Evolutionary conservation across 2,113 vertebrate species (phyloP).

Genomic region (Echinops telfairi): DNA sequence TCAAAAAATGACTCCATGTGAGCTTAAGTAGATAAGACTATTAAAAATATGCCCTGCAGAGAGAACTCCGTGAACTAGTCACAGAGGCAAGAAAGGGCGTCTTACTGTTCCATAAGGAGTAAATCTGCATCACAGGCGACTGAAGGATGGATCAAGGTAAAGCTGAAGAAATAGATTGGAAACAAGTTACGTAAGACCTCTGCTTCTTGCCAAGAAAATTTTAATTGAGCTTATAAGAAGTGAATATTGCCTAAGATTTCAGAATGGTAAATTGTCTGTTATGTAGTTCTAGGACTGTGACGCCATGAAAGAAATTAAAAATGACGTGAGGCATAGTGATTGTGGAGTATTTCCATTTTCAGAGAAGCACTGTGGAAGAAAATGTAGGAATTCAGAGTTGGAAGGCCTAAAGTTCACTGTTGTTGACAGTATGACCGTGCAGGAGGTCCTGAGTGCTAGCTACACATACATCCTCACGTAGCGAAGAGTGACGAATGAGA

Average conservation of each 20-base stretch:
- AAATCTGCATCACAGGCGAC: neutral
- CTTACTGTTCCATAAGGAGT: neutral
- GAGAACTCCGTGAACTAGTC: neutral
- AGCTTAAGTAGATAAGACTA: neutral
- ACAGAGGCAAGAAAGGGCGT: neutral
- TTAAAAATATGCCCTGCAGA: neutral
- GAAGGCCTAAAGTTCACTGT: neutral
- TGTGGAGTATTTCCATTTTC: neutral
- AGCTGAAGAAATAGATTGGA: neutral
- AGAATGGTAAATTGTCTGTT: neutral
- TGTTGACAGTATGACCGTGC: neutral
- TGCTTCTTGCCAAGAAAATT: neutral
- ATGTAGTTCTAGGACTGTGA: neutral
- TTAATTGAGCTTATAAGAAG: constrained; percentile 30
- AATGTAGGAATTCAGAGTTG: neutral
- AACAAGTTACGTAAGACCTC: neutral
- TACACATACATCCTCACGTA: neutral
- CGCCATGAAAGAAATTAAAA: neutral
- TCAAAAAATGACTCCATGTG: neutral
- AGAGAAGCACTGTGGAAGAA: neutral
- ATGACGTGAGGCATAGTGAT: neutral
- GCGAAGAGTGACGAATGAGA: neutral
- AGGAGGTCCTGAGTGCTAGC: neutral
- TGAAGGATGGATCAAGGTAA: neutral
- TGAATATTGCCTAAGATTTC: neutral